Base-by-base conservation (phyloP, 2,888 invertebrate species). In the Linnaemya tessellans region DNA sequence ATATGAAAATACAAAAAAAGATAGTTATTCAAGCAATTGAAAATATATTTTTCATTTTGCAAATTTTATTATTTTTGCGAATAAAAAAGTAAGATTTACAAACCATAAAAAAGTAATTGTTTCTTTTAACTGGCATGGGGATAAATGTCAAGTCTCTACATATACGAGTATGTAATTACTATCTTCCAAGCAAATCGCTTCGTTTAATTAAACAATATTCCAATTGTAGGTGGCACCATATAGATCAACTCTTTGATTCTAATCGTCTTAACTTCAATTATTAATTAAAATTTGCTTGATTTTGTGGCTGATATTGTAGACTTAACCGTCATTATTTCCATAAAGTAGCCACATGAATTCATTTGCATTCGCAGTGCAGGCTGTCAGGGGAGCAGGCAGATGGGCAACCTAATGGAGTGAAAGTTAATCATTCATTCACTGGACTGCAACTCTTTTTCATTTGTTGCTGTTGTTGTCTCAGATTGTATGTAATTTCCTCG, bases 201-300 rank as follows among this genome's bases (percentile, higher is more conserved):
- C 49, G 49, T 58, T 58, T 51, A 74, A 74, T 49, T 74, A 67
- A 60, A 41, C 58, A 58, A 15, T 20, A 22, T 51, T 51, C 8
- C 30, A 41, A 60, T 58, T 80, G n/a, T 30, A 60, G 15, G 22
- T 54, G 56, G 18, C 30, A 11, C 41, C 70, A 43, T 60, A 43
- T 60, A 43, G 20, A 54, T 41, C n/a, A 62, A 20, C 30, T n/a
- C 3, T 58, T 77, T 38, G 11, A 77, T 77, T 43, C 20, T 64
- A 79, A 79, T 71, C 60, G 62, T 54, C 71, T 71, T 79, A 64
- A 54, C 68, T 54, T 43, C 25, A 79, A 62, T 15, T 20, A 30
- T 71, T 43, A 62, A 54, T 62, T 62, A 41, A 30, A 25, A 51
- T 43, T 22, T 62, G 10, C 20, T 38, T 1, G 7, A 38, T 25